Evolutionary conservation across 2,113 vertebrate species (phyloP), one percentile per base, ranked within the genome.

Genomic region (Nesospiza acunhae): DNA sequence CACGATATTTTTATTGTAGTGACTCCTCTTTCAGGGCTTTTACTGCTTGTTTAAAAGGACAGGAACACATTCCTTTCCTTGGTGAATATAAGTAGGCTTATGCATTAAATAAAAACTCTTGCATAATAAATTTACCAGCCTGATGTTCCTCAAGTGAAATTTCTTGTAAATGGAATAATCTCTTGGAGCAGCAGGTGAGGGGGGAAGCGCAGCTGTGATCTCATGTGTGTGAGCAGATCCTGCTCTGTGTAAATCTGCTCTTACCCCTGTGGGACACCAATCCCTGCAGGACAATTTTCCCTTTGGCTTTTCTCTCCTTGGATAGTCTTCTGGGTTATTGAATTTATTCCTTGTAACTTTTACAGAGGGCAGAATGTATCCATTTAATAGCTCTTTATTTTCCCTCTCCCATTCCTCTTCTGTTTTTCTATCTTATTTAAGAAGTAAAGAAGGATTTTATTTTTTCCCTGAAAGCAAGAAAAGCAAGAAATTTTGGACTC

Each of bases 351-450:
- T 72, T 88, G 19, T 11, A 35, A 52, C 22, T 81, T 90, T 68
- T 56, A 35, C 2, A 58, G 7, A 41, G 16, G 31, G 31, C 16
- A 46, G 49, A 59, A 72, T 84, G 44, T 56, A 39, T 39, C 30
- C n/a, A 47, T 50, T 76, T 78, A 58, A 53, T 47, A 73, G 15
- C 2, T 22, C 16, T 13, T 20, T 58, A 31, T 6, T 11, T 5
- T 4, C 12, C 8, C 4, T 9, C 2, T 24, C 33, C 13, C 13
- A 7, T 52, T 26, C 11, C 9, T 23, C 6, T 2, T 70, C 24
- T 37, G 5, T 63, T 85, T 52, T 44, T 39, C 52, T 26, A 33
- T 23, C 9, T 77, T 60, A 74, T 69, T 84, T 53, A 70, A 77
- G 30, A 37, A 55, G 19, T 18, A 47, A 60, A 72, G 24, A 33